Conservation (phyloP, 2,888 invertebrate genomes). For the Cosmopolites sordidus region DNA sequence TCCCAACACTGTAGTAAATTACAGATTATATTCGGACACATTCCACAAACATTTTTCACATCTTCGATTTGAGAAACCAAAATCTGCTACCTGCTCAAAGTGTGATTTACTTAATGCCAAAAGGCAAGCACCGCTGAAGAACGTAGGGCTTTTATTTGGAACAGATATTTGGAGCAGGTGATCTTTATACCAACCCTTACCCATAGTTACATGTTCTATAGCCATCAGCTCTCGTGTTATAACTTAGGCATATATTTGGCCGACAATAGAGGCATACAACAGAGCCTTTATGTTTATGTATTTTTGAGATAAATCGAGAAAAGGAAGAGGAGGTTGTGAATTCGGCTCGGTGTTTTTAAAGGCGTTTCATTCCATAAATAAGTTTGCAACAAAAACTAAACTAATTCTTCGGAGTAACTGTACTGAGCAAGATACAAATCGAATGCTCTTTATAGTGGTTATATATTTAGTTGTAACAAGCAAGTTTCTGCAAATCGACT, state of each 20-base stretch:
- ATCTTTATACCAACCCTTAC: too few relatives aligned
- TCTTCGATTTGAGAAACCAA: too few relatives aligned
- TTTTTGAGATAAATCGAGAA: not conserved
- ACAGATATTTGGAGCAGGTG: not conserved
- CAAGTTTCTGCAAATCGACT: too few relatives aligned
- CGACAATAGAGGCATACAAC: constrained; percentile 3
- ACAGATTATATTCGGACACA: too few relatives aligned
- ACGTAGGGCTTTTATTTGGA: too few relatives aligned
- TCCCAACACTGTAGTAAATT: too few relatives aligned
- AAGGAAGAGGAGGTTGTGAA: not conserved
- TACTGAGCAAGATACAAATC: not conserved
- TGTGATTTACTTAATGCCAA: too few relatives aligned
- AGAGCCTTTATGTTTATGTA: constrained; percentile 4
- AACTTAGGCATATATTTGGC: constrained; percentile 4
- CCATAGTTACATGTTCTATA: constrained; percentile 6
- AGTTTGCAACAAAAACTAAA: too few relatives aligned
- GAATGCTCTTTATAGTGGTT: constrained; percentile 1
- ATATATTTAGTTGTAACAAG: not conserved
- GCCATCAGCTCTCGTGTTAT: not conserved
- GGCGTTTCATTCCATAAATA: not conserved
- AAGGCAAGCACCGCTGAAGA: too few relatives aligned
- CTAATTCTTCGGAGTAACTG: constrained; percentile 1
- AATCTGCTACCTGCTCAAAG: too few relatives aligned
- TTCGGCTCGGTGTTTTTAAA: constrained; percentile 1
- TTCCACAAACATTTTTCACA: too few relatives aligned